A percentile compares a stretch with the other conserved stretches of the same genome.
Conservation (phyloP, 2,113 vertebrate species). For the Vulpes vulpes region DNA sequence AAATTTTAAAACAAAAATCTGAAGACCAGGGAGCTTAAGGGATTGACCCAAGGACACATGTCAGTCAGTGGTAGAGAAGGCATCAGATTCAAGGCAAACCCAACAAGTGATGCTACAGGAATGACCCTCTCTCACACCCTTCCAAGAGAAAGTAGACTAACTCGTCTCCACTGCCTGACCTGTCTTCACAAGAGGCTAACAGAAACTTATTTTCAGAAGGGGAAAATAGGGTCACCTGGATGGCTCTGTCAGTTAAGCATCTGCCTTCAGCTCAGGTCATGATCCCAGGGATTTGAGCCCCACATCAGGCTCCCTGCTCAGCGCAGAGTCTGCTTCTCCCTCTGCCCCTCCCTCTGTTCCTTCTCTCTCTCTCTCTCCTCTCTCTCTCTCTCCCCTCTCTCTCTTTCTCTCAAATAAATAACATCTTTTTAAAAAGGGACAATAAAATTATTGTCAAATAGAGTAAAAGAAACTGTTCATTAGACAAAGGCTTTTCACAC, state of each 20-base stretch:
- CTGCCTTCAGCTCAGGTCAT: too few relatives aligned
- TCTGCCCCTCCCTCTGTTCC: too few relatives aligned
- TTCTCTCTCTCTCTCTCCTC: too few relatives aligned
- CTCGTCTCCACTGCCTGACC: not conserved
- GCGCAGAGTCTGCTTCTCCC: too few relatives aligned
- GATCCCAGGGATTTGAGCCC: too few relatives aligned
- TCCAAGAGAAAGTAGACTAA: not conserved
- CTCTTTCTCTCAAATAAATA: too few relatives aligned
- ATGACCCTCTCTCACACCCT: not conserved
- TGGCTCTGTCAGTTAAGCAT: too few relatives aligned
- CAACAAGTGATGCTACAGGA: not conserved
- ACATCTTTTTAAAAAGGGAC: not conserved
- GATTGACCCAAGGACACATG: not conserved
- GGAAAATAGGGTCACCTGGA: not conserved
- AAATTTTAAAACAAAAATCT: conserved; percentile 4
- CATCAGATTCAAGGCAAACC: not conserved
- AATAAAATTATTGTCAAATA: not conserved
- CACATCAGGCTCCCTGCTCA: too few relatives aligned
- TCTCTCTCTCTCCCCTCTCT: too few relatives aligned
- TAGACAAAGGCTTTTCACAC: not conserved
- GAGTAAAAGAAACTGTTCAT: not conserved
- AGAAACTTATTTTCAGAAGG: not conserved
- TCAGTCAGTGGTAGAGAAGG: not conserved
- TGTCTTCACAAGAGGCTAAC: not conserved
- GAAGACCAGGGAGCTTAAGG: not conserved